phyloP scores from a whole-genome alignment of 2,888 invertebrate species.

The Mythimna lalbum region DNA sequence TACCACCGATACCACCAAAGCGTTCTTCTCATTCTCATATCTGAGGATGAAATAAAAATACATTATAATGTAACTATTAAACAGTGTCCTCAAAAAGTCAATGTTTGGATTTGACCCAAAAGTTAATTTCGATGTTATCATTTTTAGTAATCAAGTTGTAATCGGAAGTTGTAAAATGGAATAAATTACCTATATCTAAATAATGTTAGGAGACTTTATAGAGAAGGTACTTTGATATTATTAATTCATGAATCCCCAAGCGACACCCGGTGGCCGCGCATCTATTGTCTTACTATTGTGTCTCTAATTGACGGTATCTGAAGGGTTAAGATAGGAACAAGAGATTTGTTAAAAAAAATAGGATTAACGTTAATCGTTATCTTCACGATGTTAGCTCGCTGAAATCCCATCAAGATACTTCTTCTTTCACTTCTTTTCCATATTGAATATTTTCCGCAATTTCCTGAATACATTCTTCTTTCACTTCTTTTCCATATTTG shows the following conservation, averaged over 20 bases:
- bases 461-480: background rate
- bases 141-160: no score
- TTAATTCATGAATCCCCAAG: no score
- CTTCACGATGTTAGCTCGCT: background rate
- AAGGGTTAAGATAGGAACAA: no score
- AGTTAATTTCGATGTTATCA: no score
- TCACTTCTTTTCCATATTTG: background rate
- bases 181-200: slow-evolving; percentile 21
- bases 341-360: background rate
- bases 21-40: slow-evolving; percentile 97
- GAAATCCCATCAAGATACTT: background rate
- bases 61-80: background rate
- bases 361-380: no score
- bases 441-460: background rate
- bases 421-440: no score
- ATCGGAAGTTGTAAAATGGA: background rate
- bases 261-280: no score
- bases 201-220: background rate
- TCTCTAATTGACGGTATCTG: no score
- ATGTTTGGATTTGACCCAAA: background rate
- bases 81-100: background rate
- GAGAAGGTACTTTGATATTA: background rate
- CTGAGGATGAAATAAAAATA: slow-evolving; percentile 79
- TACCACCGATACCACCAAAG: slow-evolving; percentile 97
- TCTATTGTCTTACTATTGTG: no score